Conservation (phyloP, 2,888 invertebrate species). For the Timandra comae region DNA sequence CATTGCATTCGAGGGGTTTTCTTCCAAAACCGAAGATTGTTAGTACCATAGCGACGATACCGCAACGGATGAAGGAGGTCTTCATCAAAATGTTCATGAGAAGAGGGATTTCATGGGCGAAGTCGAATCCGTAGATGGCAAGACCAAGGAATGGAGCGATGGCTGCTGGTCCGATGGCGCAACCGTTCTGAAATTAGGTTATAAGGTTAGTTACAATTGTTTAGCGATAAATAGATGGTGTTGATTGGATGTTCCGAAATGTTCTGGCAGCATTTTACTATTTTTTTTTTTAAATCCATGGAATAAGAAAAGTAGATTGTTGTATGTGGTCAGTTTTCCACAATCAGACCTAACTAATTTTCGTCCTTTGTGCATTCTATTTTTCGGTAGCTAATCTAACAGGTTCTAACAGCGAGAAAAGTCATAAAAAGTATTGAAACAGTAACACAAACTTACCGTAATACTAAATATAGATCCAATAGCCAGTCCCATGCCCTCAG, state of each 20-base stretch:
- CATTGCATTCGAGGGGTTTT: slow-evolving; percentile 72
- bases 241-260: no score
- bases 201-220: no score
- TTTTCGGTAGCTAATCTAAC: no score
- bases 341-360: no score
- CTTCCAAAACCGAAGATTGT: slow-evolving; percentile 80
- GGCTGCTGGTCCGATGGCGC: slow-evolving; percentile 80
- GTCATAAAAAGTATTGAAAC: not conserved
- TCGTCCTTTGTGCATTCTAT: no score
- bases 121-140: slow-evolving; percentile 83
- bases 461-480: slow-evolving; percentile 84
- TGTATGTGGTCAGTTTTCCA: no score
- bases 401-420: no score
- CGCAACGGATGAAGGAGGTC: slow-evolving; percentile 80
- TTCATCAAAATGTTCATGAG: slow-evolving; percentile 80
- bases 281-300: no score
- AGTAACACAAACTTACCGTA: slow-evolving; percentile 63
- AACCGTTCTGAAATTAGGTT: slow-evolving; percentile 82
- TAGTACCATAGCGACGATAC: slow-evolving; percentile 79
- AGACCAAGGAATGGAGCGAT: slow-evolving; percentile 82
- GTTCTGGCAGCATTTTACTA: no score
- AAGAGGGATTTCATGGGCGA: slow-evolving; percentile 78
- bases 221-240: no score
- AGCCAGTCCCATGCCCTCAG: slow-evolving; percentile 86
- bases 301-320: no score